A percentile compares a stretch with the other conserved stretches of the same genome.
Conservation (phyloP, 2,113 vertebrate species). For the Hippocampus barbouri region DNA sequence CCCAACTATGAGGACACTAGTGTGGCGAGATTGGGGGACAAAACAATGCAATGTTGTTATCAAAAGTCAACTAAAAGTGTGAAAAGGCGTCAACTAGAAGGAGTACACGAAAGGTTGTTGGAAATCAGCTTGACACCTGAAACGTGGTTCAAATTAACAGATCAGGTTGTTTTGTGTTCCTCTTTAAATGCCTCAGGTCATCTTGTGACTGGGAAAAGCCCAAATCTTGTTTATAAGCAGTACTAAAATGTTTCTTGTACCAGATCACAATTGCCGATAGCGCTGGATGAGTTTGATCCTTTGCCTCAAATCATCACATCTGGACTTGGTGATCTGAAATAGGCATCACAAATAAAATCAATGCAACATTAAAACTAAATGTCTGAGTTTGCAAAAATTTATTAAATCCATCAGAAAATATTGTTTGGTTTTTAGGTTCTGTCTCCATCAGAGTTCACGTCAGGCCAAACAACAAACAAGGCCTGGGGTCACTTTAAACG, state of each 20-base stretch:
- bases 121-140: no score
- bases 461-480: constrained; percentile 18
- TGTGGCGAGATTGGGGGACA: background rate
- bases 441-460: constrained; percentile 8
- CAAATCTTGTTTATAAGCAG: background rate
- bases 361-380: background rate
- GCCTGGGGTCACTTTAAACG: constrained; percentile 38
- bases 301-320: background rate
- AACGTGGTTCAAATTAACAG: background rate
- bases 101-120: background rate
- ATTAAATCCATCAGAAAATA: background rate
- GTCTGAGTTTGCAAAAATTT: background rate
- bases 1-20: background rate
- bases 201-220: constrained; percentile 1
- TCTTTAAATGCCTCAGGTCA: background rate
- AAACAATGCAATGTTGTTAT: background rate
- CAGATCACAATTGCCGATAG: background rate
- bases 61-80: background rate
- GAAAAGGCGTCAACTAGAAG: background rate
- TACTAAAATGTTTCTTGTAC: background rate
- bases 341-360: background rate
- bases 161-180: background rate
- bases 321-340: background rate
- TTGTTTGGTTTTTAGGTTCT: constrained; percentile 6
- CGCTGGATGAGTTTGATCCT: background rate